Conservation (phyloP, 2,113 vertebrate species). For the Oncorhynchus tshawytscha region DNA sequence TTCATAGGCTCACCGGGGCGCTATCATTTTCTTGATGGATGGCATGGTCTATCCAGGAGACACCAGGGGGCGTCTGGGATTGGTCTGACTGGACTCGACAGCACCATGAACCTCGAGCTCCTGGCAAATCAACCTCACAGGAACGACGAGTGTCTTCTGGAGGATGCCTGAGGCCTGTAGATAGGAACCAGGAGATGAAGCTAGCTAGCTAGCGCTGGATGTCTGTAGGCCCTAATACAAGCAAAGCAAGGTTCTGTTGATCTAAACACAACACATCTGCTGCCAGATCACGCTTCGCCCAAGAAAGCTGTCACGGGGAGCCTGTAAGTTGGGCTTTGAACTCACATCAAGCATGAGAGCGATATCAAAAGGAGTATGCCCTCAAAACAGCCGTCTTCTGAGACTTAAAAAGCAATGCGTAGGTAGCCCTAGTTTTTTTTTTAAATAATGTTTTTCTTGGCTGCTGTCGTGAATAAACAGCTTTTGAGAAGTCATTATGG, state of each 20-base stretch:
- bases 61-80: constrained; percentile 61
- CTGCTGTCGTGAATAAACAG: constrained; percentile 22
- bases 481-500: constrained; percentile 46
- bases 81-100: constrained; percentile 71
- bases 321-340: constrained; percentile 11
- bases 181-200: constrained; percentile 40
- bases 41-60: constrained; percentile 53
- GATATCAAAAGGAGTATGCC: constrained; percentile 6
- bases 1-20: constrained; percentile 64
- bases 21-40: constrained; percentile 63
- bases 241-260: constrained; percentile 11
- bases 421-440: not conserved
- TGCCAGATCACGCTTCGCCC: constrained; percentile 6
- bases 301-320: constrained; percentile 1
- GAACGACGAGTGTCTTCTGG: constrained; percentile 32
- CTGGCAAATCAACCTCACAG: constrained; percentile 53
- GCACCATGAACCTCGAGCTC: constrained; percentile 59
- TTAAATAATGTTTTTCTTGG: not conserved
- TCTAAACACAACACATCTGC: not conserved
- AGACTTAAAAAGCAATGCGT: not conserved
- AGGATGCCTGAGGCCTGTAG: constrained; percentile 26
- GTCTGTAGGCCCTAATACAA: constrained; percentile 27
- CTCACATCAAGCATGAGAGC: not conserved
- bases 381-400: not conserved
- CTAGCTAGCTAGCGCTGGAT: not conserved